phyloP scores from a whole-genome alignment of 2,113 vertebrate species.

The Sula dactylatra region DNA sequence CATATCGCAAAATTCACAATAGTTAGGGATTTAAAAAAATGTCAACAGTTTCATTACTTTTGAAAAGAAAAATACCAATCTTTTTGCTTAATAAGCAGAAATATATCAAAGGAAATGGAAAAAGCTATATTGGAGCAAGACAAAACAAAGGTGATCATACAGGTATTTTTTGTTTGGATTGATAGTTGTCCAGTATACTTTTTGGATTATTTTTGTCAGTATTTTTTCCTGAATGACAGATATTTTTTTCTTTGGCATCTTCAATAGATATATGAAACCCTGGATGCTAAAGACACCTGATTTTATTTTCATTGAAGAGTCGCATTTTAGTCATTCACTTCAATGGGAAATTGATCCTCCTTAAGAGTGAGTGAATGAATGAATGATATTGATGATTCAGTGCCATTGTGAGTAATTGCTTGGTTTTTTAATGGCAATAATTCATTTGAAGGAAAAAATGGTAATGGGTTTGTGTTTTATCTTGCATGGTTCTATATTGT shows the following conservation, averaged over 20 bases:
- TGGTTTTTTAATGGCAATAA: background rate
- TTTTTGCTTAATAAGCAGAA: background rate
- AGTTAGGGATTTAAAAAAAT: background rate
- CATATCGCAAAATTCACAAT: background rate
- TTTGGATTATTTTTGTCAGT: background rate
- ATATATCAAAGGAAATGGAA: background rate
- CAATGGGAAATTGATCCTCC: background rate
- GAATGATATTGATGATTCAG: background rate
- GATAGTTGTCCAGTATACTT: background rate
- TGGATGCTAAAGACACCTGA: background rate
- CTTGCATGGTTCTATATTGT: background rate
- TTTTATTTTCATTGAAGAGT: background rate
- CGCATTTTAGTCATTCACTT: background rate
- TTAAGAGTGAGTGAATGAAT: background rate
- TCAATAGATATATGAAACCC: background rate
- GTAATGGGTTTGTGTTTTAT: background rate
- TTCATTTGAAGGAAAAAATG: background rate
- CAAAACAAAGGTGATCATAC: background rate
- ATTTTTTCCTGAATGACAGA: background rate
- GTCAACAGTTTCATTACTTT: background rate
- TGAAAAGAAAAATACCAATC: background rate
- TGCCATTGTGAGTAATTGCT: background rate
- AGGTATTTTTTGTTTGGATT: background rate
- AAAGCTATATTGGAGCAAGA: fast-evolving
- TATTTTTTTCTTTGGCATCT: background rate